Evolutionary conservation across 2,888 invertebrate species (phyloP).

Genomic region (Synergus laeviventris): DNA sequence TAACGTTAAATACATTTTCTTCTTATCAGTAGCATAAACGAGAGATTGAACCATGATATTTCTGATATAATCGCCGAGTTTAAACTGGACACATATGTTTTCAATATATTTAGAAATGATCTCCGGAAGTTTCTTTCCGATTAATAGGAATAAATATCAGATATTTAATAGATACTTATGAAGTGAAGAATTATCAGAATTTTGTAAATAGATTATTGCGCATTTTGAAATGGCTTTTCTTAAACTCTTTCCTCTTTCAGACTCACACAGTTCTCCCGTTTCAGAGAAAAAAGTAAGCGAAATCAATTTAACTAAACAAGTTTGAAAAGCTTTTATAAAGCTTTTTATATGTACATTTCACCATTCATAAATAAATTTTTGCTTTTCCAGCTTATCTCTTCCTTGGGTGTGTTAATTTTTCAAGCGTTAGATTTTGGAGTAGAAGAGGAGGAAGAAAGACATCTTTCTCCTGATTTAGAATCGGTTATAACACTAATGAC

Average conservation of each 20-base stretch:
- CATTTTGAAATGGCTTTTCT: neutral
- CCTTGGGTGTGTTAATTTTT: slow-evolving; percentile 90
- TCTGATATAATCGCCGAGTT: neutral
- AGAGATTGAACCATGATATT: slow-evolving; percentile 2
- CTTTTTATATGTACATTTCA: too few relatives aligned
- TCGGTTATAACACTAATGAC: slow-evolving; percentile 92
- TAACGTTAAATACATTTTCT: neutral
- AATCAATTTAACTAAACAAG: neutral
- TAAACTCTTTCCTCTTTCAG: slow-evolving; percentile 50
- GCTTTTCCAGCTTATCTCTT: slow-evolving; percentile 83
- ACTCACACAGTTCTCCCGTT: slow-evolving; percentile 47
- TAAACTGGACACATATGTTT: neutral
- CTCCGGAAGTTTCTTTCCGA: neutral
- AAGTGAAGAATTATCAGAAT: neutral
- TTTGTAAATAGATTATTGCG: neutral
- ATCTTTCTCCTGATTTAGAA: slow-evolving; percentile 90
- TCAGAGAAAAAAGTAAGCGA: slow-evolving; percentile 57
- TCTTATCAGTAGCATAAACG: slow-evolving; percentile 8
- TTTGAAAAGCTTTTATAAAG: too few relatives aligned
- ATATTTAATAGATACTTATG: neutral
- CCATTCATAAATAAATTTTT: neutral
- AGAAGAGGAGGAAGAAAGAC: slow-evolving; percentile 90
- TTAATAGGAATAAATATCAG: neutral
- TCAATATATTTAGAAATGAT: slow-evolving; percentile 23
- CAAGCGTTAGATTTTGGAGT: slow-evolving; percentile 93